Evolutionary conservation across 2,888 invertebrate genomes (phyloP).

Genomic region (Exocentrus adspersus): DNA sequence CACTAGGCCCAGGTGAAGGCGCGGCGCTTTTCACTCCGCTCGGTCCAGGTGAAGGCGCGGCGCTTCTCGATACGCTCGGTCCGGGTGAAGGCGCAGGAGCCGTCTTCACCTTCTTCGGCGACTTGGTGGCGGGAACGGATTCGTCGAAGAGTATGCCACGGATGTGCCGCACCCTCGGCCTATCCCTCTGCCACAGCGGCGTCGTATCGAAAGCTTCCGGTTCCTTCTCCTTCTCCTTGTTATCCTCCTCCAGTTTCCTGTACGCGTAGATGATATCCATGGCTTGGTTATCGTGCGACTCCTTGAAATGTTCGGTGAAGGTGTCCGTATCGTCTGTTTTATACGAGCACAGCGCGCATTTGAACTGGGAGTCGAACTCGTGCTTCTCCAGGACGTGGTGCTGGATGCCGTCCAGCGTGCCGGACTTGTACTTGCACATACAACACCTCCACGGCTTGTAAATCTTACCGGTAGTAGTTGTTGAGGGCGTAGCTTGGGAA

Average conservation of each 20-base stretch:
- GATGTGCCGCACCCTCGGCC: conserved; percentile 61
- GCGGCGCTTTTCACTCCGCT: conserved; percentile 35
- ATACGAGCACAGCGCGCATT: conserved; percentile 76
- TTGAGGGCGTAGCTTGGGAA: conserved; percentile 13
- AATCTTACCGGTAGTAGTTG: conserved; percentile 63
- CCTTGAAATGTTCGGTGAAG: conserved; percentile 70
- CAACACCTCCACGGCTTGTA: conserved; percentile 77
- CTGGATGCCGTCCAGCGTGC: conserved; percentile 69
- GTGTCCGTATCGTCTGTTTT: conserved; percentile 67
- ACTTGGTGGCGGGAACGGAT: conserved; percentile 50
- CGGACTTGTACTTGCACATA: conserved; percentile 71
- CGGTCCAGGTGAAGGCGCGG: conserved; percentile 15
- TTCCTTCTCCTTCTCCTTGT: conserved; percentile 41
- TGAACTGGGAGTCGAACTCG: conserved; percentile 74
- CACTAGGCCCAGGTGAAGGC: background rate
- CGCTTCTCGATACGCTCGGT: background rate
- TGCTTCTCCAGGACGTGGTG: conserved; percentile 71
- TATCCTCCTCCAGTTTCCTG: conserved; percentile 62
- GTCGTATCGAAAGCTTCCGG: conserved; percentile 66
- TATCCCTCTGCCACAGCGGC: conserved; percentile 71
- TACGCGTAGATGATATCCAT: conserved; percentile 67
- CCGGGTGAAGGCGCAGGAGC: background rate
- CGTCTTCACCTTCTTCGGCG: conserved; percentile 41
- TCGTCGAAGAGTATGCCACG: conserved; percentile 70
- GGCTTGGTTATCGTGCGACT: conserved; percentile 67